phyloP scores from a whole-genome alignment of 1,140 invertebrate species.

The Bathynomus jamesi region DNA sequence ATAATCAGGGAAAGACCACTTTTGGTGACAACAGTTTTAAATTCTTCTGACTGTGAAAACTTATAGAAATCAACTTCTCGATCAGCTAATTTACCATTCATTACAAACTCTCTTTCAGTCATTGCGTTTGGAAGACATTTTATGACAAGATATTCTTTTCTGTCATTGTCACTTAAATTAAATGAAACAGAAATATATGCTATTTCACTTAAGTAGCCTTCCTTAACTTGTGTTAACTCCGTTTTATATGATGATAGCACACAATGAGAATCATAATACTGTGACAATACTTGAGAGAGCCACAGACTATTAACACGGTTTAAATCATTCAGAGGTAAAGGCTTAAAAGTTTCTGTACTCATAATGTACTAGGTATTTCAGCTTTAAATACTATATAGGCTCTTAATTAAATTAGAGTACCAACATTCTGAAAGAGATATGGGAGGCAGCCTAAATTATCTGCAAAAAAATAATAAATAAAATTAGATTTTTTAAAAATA shows the following conservation, averaged over 20 bases:
- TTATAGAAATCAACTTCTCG: constrained; percentile 11
- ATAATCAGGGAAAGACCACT: background rate
- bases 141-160: background rate
- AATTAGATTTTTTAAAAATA: too few relatives aligned
- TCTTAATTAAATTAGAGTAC: too few relatives aligned
- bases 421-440: too few relatives aligned
- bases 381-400: too few relatives aligned
- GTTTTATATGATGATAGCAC: background rate
- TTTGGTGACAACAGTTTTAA: background rate
- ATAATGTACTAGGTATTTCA: too few relatives aligned
- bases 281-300: background rate
- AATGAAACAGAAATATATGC: background rate
- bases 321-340: background rate
- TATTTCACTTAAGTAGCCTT: background rate
- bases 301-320: background rate
- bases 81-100: background rate
- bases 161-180: background rate
- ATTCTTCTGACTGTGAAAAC: constrained; percentile 2
- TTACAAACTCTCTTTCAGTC: background rate
- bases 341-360: too few relatives aligned
- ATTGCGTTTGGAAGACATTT: background rate
- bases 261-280: background rate
- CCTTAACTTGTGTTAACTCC: background rate
- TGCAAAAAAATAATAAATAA: too few relatives aligned
- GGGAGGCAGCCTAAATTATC: too few relatives aligned